Base-by-base conservation (phyloP, 2,888 invertebrate genomes). In the Conchocele bisecta region DNA sequence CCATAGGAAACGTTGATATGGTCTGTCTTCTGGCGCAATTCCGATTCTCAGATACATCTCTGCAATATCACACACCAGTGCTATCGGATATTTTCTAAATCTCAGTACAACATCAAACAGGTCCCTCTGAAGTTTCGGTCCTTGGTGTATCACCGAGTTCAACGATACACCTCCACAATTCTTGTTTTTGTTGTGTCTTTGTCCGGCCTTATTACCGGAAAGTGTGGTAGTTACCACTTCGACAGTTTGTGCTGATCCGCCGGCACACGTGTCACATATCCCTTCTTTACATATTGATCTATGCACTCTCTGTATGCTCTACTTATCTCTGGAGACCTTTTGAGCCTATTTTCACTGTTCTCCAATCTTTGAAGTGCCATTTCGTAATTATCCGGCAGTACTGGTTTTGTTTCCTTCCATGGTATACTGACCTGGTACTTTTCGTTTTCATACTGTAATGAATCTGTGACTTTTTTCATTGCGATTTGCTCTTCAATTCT, bases 141-240 rank as follows among this genome's bases (percentile, higher is more conserved):
- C n/a, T n/a, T n/a, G n/a, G n/a, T n/a, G n/a, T n/a, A n/a, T n/a
- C n/a, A n/a, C n/a, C n/a, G n/a, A n/a, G n/a, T n/a, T n/a, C n/a
- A n/a, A n/a, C n/a, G n/a, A n/a, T n/a, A n/a, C n/a, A n/a, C n/a
- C n/a, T n/a, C n/a, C n/a, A n/a, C n/a, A n/a, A n/a, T n/a, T n/a
- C n/a, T n/a, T n/a, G n/a, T n/a, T n/a, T n/a, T n/a, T n/a, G n/a
- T n/a, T n/a, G n/a, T n/a, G n/a, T n/a, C n/a, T n/a, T n/a, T 77
- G 15, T 75, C 63, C 11, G 46, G 51, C 22, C 60, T 42, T 3
- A 65, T 42, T 11, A 77, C 66, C 5, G 77, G 60, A 57, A 77
- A 72, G 48, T 79, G 74, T 20, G 75, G 79, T n/a, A 78, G 46
- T 57, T 58, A 73, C 80, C 78, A 80, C 39, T 35, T 35, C 9